These are phyloP conservation scores for Oreochromis spilurus DNA, from an alignment of 2,113 vertebrate genomes.

Conservation along the genomic window DNA sequence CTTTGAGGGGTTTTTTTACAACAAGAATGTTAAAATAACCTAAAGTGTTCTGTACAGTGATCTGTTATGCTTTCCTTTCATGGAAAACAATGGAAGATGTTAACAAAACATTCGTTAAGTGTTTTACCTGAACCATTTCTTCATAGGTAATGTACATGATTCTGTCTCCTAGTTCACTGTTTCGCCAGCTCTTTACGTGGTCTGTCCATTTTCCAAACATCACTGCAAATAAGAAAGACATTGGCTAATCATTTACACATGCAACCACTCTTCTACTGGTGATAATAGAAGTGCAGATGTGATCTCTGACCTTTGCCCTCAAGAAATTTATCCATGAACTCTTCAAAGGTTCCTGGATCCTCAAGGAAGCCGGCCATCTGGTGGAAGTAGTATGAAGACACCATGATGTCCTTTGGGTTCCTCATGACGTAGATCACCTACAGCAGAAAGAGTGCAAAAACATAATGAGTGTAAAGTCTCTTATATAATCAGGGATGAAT, in stretches of 20 bases:
- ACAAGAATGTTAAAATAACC: background rate
- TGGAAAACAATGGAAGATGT: background rate
- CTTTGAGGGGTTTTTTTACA: accelerated
- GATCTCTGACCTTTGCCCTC: conserved; percentile 63
- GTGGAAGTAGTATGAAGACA: conserved; percentile 76
- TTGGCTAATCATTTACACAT: background rate
- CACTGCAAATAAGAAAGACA: conserved; percentile 46
- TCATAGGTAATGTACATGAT: conserved; percentile 74
- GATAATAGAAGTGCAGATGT: background rate
- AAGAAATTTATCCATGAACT: conserved; percentile 72
- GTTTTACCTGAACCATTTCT: conserved; percentile 70
- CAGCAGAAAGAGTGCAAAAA: background rate
- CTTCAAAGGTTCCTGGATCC: conserved; percentile 73
- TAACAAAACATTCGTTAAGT: background rate
- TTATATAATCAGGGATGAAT: background rate
- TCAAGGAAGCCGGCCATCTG: conserved; percentile 73
- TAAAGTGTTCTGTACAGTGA: background rate
- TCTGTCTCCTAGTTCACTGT: conserved; percentile 59
- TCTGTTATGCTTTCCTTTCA: background rate
- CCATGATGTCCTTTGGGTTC: conserved; percentile 71
- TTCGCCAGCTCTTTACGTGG: conserved; percentile 73
- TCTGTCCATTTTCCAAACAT: conserved; percentile 78
- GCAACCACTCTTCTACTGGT: background rate
- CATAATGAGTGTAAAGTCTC: background rate
- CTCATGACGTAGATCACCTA: conserved; percentile 74